Evolutionary conservation across 2,888 invertebrate genomes (phyloP).

Genomic region (Pristionchus exspectatus): DNA sequence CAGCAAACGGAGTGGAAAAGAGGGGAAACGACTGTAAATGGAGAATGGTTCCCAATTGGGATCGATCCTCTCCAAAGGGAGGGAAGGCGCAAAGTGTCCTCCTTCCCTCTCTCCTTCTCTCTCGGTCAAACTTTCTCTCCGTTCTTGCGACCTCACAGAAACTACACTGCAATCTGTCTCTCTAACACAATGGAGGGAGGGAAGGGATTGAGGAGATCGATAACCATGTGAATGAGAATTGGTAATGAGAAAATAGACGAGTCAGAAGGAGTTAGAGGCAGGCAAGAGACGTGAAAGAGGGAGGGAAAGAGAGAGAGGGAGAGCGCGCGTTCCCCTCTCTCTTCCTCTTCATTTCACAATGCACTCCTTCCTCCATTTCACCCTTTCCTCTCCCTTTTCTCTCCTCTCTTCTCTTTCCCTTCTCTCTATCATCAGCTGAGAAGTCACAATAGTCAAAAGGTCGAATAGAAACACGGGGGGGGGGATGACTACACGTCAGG

Average conservation of each 20-base stretch:
- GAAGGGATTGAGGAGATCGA: background rate
- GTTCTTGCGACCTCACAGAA: conserved; percentile 1
- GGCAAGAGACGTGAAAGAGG: background rate
- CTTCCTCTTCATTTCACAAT: conserved; percentile 45
- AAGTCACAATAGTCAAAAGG: conserved; percentile 27
- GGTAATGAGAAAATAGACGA: conserved; percentile 36
- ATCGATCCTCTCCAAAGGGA: conserved; percentile 11
- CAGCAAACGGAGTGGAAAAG: background rate
- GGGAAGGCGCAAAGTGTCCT: conserved; percentile 29
- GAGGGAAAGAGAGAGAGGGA: background rate
- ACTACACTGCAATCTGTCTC: background rate
- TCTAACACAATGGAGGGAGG: background rate
- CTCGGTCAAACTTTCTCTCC: conserved; percentile 24
- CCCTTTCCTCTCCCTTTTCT: conserved; percentile 2
- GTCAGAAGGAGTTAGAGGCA: conserved; percentile 13
- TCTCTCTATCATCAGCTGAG: conserved; percentile 11
- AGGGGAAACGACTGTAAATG: background rate
- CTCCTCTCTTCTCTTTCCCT: background rate
- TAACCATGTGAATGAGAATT: background rate
- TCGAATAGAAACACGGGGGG: conserved; percentile 7
- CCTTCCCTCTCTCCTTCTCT: background rate
- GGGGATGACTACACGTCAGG: background rate
- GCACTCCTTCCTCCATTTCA: conserved; percentile 25
- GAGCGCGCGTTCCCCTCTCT: background rate
- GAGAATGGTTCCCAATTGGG: conserved; percentile 2